phyloP scores from a whole-genome alignment of 2,888 invertebrate genomes.

The Plagiodera versicolora region DNA sequence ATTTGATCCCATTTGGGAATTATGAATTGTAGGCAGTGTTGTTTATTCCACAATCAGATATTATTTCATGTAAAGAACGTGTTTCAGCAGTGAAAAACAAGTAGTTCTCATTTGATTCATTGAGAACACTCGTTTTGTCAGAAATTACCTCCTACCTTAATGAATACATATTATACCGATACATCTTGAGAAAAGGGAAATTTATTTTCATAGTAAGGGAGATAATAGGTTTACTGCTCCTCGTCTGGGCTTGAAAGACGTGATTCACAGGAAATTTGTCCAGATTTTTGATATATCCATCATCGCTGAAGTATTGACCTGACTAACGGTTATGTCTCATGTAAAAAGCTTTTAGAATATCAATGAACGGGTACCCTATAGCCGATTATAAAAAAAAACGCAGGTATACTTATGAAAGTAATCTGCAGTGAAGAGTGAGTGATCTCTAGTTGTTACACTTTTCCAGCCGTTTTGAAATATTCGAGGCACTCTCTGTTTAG shows the following conservation, averaged over 20 bases:
- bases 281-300: constrained; percentile 20
- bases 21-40: too few relatives aligned
- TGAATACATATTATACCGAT: constrained; percentile 10
- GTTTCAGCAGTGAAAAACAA: too few relatives aligned
- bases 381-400: not conserved
- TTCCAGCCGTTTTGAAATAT: too few relatives aligned
- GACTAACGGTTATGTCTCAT: not conserved
- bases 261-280: constrained; percentile 16
- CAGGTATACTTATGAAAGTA: too few relatives aligned
- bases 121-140: not conserved
- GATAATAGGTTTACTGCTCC: not conserved
- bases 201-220: constrained; percentile 24
- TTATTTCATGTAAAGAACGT: too few relatives aligned
- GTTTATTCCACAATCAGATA: too few relatives aligned
- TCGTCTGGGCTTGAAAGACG: constrained; percentile 12
- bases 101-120: not conserved
- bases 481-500: too few relatives aligned
- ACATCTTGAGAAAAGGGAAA: constrained; percentile 18
- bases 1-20: too few relatives aligned
- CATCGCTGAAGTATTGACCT: constrained; percentile 19
- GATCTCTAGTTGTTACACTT: too few relatives aligned
- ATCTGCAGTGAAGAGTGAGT: too few relatives aligned
- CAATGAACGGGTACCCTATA: not conserved
- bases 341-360: not conserved
- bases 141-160: not conserved